These are phyloP conservation scores for Drosophila subquinaria DNA, from an alignment of 2,888 invertebrate genomes.

Conservation along the genomic window DNA sequence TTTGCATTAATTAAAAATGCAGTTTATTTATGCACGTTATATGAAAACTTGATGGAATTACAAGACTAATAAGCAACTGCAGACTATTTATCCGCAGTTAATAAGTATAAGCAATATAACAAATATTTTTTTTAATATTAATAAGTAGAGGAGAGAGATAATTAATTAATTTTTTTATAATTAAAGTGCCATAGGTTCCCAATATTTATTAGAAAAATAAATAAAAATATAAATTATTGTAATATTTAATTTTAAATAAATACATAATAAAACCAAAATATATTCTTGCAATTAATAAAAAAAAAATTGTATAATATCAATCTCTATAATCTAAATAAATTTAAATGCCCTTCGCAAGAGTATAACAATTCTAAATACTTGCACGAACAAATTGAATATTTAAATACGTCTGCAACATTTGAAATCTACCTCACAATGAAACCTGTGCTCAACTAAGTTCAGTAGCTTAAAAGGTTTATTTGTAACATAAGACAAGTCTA, in stretches of 20 bases:
- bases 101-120: too few relatives aligned
- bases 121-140: too few relatives aligned
- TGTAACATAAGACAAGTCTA: neutral
- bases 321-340: too few relatives aligned
- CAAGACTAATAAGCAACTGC: slow-evolving; percentile 16
- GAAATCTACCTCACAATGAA: neutral
- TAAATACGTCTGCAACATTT: neutral
- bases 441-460: neutral
- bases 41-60: slow-evolving; percentile 24
- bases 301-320: too few relatives aligned
- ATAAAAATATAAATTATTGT: neutral
- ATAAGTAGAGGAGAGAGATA: too few relatives aligned
- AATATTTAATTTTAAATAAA: too few relatives aligned
- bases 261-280: too few relatives aligned
- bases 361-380: neutral
- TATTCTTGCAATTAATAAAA: too few relatives aligned
- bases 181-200: too few relatives aligned
- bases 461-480: slow-evolving; percentile 3
- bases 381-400: neutral
- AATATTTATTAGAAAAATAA: neutral
- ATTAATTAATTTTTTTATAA: too few relatives aligned
- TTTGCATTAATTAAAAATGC: slow-evolving; percentile 42
- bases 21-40: slow-evolving; percentile 31
- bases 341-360: too few relatives aligned
- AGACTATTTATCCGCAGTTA: neutral